Percentiles rank a stretch among this genome's conserved stretches.
phyloP scores from a whole-genome alignment of 1,140 invertebrate species.

The Aethina tumida region DNA sequence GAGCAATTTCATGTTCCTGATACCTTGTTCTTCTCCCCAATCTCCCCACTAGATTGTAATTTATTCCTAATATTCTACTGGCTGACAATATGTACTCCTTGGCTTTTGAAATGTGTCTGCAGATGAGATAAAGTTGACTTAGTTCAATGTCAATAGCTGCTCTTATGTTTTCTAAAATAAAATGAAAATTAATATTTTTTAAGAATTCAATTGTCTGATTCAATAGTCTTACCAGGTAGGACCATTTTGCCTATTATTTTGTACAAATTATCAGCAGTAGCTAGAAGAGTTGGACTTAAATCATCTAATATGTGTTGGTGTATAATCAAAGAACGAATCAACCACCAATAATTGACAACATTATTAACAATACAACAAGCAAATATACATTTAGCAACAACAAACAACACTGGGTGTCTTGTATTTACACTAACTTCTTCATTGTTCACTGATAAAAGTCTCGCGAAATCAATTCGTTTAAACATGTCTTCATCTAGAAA shows the following conservation, averaged over 20 bases:
- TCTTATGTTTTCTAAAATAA: constrained; percentile 40
- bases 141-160: constrained; percentile 65
- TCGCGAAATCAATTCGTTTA: constrained; percentile 33
- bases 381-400: constrained; percentile 56
- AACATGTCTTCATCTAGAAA: constrained; percentile 39
- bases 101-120: constrained; percentile 58
- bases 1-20: constrained; percentile 71
- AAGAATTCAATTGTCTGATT: constrained; percentile 3
- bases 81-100: constrained; percentile 56
- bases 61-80: constrained; percentile 49
- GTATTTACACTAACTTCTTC: constrained; percentile 57
- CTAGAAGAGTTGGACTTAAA: constrained; percentile 50
- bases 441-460: constrained; percentile 43
- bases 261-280: constrained; percentile 48
- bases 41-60: constrained; percentile 55
- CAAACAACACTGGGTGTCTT: constrained; percentile 51
- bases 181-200: constrained; percentile 5
- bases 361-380: constrained; percentile 33
- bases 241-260: constrained; percentile 34
- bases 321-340: constrained; percentile 54
- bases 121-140: constrained; percentile 61
- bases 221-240: constrained; percentile 17
- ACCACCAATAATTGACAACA: constrained; percentile 55
- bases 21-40: constrained; percentile 84
- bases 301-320: constrained; percentile 70